A percentile compares a stretch with the other conserved stretches of the same genome.
phyloP scores from a whole-genome alignment of 2,113 vertebrate species.

The Progne subis region DNA sequence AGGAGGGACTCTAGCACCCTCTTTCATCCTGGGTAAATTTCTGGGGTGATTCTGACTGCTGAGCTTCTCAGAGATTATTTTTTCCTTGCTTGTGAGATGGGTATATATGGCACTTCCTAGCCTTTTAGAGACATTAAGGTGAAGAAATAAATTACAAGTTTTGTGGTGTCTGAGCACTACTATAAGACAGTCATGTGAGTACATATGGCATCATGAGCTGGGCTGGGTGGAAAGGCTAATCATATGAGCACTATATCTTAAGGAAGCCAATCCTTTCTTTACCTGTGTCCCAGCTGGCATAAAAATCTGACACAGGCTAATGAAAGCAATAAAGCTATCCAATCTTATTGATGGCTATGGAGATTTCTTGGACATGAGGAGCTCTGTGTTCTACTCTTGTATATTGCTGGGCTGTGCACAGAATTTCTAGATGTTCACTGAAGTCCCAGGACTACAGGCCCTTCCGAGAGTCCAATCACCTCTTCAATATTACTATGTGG shows the following conservation, averaged over 20 bases:
- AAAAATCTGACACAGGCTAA: conserved; percentile 44
- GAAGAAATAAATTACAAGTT: conserved; percentile 6
- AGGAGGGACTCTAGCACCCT: not conserved
- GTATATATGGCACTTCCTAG: not conserved
- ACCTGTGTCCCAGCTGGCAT: not conserved
- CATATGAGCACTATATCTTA: conserved; percentile 13
- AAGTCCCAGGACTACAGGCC: not conserved
- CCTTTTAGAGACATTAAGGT: not conserved
- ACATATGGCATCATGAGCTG: not conserved
- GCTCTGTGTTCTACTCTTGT: not conserved
- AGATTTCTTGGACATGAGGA: not conserved
- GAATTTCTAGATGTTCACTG: not conserved
- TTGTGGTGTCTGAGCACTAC: not conserved
- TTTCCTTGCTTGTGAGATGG: not conserved
- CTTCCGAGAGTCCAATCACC: not conserved
- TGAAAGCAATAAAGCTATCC: conserved; percentile 42
- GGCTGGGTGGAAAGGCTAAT: conserved; percentile 37
- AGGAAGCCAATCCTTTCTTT: not conserved
- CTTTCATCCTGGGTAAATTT: not conserved
- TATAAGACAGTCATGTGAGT: not conserved
- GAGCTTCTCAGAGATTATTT: not conserved
- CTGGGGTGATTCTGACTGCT: not conserved
- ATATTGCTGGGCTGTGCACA: not conserved
- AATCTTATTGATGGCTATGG: conserved; percentile 23
- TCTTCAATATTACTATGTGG: not conserved